Evolutionary conservation across 35 echinoderm and acorn worm genomes (phyloP).

Genomic region (Hemicentrotus pulcherrimus): DNA sequence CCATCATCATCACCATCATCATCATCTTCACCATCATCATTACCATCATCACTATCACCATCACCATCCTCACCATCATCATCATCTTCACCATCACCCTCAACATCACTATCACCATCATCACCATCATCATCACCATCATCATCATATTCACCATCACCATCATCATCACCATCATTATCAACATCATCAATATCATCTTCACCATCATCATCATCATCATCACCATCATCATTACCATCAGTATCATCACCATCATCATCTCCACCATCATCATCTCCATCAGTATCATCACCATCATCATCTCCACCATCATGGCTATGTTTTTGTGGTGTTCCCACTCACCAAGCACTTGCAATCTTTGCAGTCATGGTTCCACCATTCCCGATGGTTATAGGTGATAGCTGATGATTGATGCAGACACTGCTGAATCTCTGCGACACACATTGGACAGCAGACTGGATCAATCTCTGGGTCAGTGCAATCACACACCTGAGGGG

Average conservation of each 20-base stretch:
- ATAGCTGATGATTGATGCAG: slow-evolving; percentile 85
- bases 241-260: not conserved
- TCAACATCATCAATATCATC: not conserved
- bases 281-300: not conserved
- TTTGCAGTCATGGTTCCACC: slow-evolving; percentile 77
- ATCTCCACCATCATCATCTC: not conserved
- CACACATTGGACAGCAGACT: slow-evolving; percentile 80
- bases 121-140: not conserved
- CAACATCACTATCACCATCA: not conserved
- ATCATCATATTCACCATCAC: not conserved
- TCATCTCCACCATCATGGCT: not conserved
- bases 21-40: not conserved
- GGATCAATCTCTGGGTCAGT: slow-evolving; percentile 44
- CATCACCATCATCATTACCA: not conserved
- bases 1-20: not conserved
- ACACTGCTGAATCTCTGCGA: slow-evolving; percentile 48
- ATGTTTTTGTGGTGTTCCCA: not conserved
- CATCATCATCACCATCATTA: not conserved
- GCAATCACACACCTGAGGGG: slow-evolving; percentile 74
- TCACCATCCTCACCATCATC: not conserved
- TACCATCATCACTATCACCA: not conserved
- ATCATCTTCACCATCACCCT: not conserved
- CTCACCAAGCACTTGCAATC: slow-evolving; percentile 81
- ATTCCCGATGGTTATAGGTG: slow-evolving; percentile 74
- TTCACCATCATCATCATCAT: not conserved